Percentiles rank a stretch among this genome's conserved stretches.
These are phyloP conservation scores for Betta splendens DNA, from an alignment of 2,797 vertebrate species.

Conservation along the genomic window DNA sequence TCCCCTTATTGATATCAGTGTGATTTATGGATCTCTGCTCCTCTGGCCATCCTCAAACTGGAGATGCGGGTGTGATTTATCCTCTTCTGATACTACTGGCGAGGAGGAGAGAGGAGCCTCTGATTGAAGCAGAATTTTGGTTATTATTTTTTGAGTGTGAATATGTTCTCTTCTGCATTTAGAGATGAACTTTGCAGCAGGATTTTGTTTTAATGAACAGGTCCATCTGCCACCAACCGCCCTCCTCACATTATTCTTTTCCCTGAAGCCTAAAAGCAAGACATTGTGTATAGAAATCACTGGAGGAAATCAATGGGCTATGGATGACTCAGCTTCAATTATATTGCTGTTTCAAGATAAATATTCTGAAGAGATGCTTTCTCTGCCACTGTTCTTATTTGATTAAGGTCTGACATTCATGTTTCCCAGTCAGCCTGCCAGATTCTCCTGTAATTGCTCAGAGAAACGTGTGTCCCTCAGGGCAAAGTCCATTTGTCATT, in stretches of 20 bases:
- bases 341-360: constrained; percentile 26
- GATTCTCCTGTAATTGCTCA: constrained; percentile 47
- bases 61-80: constrained; percentile 73
- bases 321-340: constrained; percentile 39
- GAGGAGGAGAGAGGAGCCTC: constrained; percentile 40
- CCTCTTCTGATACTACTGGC: constrained; percentile 40
- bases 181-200: constrained; percentile 28
- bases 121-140: constrained; percentile 12
- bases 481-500: constrained; percentile 37
- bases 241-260: constrained; percentile 1
- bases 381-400: constrained; percentile 30
- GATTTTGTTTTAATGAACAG: constrained; percentile 50
- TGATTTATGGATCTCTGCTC: constrained; percentile 73
- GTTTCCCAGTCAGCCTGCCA: constrained; percentile 34
- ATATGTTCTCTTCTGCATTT: constrained; percentile 24
- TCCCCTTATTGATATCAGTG: constrained; percentile 78
- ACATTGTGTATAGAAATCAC: constrained; percentile 9
- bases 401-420: constrained; percentile 45
- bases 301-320: constrained; percentile 30
- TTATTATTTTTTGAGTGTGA: constrained; percentile 11
- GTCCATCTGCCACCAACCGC: constrained; percentile 17
- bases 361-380: constrained; percentile 33
- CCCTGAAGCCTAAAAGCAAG: constrained; percentile 4
- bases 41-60: constrained; percentile 61
- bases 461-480: constrained; percentile 32